Evolutionary conservation across 2,888 invertebrate species (phyloP), one percentile per base, ranked within the genome.

Genomic region (Conchocele bisecta): DNA sequence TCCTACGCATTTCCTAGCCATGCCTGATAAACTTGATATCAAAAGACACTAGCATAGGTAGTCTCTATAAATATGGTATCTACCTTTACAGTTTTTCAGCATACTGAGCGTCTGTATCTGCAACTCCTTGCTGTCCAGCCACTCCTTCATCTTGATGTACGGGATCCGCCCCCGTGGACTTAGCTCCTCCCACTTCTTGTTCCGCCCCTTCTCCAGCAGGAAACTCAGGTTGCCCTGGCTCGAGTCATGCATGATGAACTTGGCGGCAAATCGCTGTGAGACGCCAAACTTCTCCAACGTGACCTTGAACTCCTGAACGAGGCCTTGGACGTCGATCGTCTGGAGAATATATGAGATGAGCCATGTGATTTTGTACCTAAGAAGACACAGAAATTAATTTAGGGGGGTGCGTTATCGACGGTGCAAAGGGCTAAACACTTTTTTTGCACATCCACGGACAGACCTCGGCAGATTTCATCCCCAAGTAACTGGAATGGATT

Each of bases 221-320:
- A 83, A 83, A 48, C 83, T 83, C 1, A 83, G 76, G 41, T 83
- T 83, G 0, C 83, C 83, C 53, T 83, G 83, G 41, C 83, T 83
- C 6, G 83, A 81, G n/a, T 81, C 77, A 29, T 81, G 78, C 83
- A 83, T 83, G 13, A 83, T 79, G 50, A 75, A 74, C 6, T 74
- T 72, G 2, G 81, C 81, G 5, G 83, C 83, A 61, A 83, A 79
- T 22, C 83, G 65, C 48, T 83, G 83, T 15, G 83, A 83, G 15
- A 83, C 81, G 11, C 83, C 83, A 35, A 67, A 81, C 11, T 70
- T 69, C 57, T 83, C 83, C 35, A 81, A 53, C 1, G 77, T 72
- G 11, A 78, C 53, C 17, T 76, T 75, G 51, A 83, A 83, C 26
- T 81, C 81, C 39, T 81, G 69, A 4, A 81, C 81, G 13, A 81